Evolutionary conservation across 1,140 invertebrate genomes (phyloP).

Genomic region (Dendroctonus valens): DNA sequence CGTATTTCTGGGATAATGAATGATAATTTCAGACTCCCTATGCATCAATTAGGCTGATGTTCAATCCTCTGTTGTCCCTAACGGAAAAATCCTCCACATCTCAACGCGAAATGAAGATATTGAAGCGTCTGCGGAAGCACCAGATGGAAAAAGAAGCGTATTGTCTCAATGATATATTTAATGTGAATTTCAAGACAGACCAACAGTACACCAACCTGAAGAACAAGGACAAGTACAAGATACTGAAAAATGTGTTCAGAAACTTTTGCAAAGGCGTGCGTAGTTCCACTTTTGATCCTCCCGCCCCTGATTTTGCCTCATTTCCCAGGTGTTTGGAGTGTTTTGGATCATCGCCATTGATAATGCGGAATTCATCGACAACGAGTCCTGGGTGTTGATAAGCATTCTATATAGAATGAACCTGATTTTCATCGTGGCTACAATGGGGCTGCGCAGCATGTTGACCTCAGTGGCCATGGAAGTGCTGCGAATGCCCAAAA

Average conservation of each 20-base stretch:
- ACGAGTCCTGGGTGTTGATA: constrained; percentile 56
- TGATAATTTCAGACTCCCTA: constrained; percentile 49
- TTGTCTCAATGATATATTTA: constrained; percentile 57
- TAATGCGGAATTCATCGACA: constrained; percentile 55
- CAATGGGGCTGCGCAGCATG: constrained; percentile 38
- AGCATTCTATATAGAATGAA: constrained; percentile 43
- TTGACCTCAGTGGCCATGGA: constrained; percentile 25
- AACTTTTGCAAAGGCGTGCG: constrained; percentile 42
- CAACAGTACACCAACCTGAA: constrained; percentile 42
- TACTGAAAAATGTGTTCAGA: constrained; percentile 51
- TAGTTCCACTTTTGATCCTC: neutral
- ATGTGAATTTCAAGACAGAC: constrained; percentile 54
- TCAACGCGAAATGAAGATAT: constrained; percentile 52
- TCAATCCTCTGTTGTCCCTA: constrained; percentile 51
- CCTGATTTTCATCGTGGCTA: constrained; percentile 37
- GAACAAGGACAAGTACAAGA: constrained; percentile 43
- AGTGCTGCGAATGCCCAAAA: constrained; percentile 41
- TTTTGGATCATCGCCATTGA: constrained; percentile 57
- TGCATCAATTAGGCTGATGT: constrained; percentile 51
- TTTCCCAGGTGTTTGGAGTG: constrained; percentile 45
- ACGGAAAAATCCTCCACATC: constrained; percentile 42
- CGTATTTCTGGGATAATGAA: too few species aligned
- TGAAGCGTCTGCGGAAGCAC: constrained; percentile 43
- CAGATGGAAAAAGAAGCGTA: constrained; percentile 47
- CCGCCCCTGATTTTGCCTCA: neutral